Percentiles rank a stretch among this genome's conserved stretches.
phyloP scores from a whole-genome alignment of 2,113 vertebrate genomes.

The Sceloporus undulatus region DNA sequence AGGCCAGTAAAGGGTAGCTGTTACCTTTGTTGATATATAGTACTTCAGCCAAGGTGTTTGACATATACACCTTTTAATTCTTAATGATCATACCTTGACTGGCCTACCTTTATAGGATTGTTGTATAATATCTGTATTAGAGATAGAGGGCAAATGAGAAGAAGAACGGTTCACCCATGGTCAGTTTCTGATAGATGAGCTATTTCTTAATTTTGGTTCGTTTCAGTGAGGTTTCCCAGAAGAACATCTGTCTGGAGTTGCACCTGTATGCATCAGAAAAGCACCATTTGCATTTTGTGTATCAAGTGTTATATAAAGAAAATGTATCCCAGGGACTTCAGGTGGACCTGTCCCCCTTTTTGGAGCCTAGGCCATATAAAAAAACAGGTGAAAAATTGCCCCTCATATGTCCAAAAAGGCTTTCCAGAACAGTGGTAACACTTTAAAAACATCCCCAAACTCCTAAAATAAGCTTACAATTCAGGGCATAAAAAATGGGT shows the following conservation, averaged over 20 bases:
- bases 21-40: neutral
- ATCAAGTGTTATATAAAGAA: neutral
- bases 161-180: neutral
- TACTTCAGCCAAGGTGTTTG: neutral
- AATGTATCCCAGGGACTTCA: too few relatives aligned
- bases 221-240: neutral
- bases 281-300: neutral
- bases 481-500: too few relatives aligned
- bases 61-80: neutral
- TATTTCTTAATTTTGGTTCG: neutral
- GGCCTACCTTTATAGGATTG: neutral
- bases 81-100: neutral
- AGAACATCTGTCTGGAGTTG: too few relatives aligned
- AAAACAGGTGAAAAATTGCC: too few relatives aligned
- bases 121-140: neutral
- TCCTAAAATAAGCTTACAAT: too few relatives aligned
- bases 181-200: neutral
- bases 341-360: too few relatives aligned
- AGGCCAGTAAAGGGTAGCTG: conserved; percentile 78
- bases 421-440: too few relatives aligned
- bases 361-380: too few relatives aligned
- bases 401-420: too few relatives aligned
- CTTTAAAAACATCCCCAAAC: too few relatives aligned
- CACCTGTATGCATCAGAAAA: too few relatives aligned
- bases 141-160: neutral